Percentiles rank a stretch among this genome's conserved stretches.
Evolutionary conservation across 2,797 vertebrate species (phyloP).

Genomic region (Peromyscus aztecus): DNA sequence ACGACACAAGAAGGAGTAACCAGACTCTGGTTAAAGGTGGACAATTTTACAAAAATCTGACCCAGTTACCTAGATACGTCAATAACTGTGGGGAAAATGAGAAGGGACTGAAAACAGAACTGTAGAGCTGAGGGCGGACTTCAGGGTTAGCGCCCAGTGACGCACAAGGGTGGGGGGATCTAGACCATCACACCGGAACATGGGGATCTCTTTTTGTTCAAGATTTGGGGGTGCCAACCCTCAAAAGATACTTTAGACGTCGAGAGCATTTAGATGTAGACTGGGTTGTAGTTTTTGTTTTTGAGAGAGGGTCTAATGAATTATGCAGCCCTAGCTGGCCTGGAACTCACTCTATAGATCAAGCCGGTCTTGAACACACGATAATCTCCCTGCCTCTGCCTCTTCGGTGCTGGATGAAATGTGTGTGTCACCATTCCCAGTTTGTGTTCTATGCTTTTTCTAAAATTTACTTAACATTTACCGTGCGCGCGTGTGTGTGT

Average conservation of each 20-base stretch:
- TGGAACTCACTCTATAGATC: neutral
- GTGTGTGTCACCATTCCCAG: neutral
- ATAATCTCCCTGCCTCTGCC: neutral
- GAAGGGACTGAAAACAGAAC: neutral
- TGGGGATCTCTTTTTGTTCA: neutral
- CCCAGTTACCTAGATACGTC: neutral
- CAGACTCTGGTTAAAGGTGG: neutral
- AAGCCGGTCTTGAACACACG: neutral
- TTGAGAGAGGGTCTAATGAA: neutral
- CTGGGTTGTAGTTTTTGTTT: neutral
- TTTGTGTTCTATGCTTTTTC: neutral
- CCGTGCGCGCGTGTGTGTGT: neutral
- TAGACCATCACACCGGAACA: neutral
- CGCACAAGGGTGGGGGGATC: no score
- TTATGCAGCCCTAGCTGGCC: neutral
- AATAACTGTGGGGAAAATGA: neutral
- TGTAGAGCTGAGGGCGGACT: neutral
- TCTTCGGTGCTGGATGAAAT: neutral
- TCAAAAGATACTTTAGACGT: slow-evolving; percentile 55
- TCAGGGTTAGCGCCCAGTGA: neutral
- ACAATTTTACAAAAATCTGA: slow-evolving; percentile 30
- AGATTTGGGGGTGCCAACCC: neutral
- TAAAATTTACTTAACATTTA: neutral
- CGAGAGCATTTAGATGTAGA: slow-evolving; percentile 18
- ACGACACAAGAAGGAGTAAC: neutral